Percentiles rank a stretch among this genome's conserved stretches.
Conservation (phyloP, 2,888 invertebrate species). For the Homarus gammarus region DNA sequence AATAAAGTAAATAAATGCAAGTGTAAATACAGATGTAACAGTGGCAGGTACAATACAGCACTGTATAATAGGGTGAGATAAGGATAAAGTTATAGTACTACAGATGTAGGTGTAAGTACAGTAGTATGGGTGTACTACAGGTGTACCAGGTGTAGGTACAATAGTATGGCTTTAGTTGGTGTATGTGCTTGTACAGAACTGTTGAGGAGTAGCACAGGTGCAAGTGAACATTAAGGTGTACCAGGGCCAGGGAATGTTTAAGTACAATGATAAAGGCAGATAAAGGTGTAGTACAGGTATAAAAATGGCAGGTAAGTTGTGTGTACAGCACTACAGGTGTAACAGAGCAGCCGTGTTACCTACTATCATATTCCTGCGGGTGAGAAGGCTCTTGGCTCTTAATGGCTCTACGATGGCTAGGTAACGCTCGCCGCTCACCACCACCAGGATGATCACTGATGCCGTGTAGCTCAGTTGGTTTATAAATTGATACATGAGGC, state of each 20-base stretch:
- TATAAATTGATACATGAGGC: slow-evolving; percentile 94
- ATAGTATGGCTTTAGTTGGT: neutral
- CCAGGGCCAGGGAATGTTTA: too few species aligned
- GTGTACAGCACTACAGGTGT: neutral
- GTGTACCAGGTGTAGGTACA: too few species aligned
- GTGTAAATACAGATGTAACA: too few species aligned
- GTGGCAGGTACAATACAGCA: too few species aligned
- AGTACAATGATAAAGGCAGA: too few species aligned
- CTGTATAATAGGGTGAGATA: too few species aligned
- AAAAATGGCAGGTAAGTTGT: too few species aligned
- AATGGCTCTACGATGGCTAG: slow-evolving; percentile 92
- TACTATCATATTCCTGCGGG: slow-evolving; percentile 87
- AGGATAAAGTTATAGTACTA: too few species aligned
- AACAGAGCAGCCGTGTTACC: slow-evolving; percentile 78
- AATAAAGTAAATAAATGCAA: too few species aligned
- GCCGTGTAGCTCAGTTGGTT: slow-evolving; percentile 93
- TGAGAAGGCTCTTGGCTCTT: slow-evolving; percentile 90
- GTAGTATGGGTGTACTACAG: too few species aligned
- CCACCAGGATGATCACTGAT: slow-evolving; percentile 92
- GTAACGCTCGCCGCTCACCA: slow-evolving; percentile 92
- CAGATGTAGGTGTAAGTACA: too few species aligned
- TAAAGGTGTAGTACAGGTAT: too few species aligned
- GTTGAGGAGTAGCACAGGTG: neutral
- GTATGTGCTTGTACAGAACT: neutral
- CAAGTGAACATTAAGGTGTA: neutral